Base-by-base conservation (phyloP, 2,797 vertebrate species). In the Muscicapa striata region DNA sequence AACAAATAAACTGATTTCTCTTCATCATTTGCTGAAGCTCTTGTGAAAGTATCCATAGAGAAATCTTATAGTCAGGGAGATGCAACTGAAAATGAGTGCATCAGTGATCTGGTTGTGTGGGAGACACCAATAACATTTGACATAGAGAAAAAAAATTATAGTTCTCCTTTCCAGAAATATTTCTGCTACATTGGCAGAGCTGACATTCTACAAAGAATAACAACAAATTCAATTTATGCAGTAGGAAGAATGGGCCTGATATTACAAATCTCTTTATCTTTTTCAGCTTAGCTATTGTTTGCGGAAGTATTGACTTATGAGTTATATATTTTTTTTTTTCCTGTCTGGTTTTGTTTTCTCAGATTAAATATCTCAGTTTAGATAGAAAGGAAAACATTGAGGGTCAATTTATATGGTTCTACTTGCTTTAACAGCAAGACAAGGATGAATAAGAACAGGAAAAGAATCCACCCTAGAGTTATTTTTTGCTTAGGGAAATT, bases 171-270 rank as follows among this genome's bases (percentile, higher is more conserved):
- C 70, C 82, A 57, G 51, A 92, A 92, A 74, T 82, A 67, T 92
- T 95, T 89, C 74, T 87, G 14, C 30, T 84, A 20, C 13, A 32
- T 13, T 92, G 70, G 55, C 77, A 94, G 52, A 90, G 41, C 12
- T 89, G 84, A 75, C 67, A 86, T 91, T 93, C 55, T 69, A 45
- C 32, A 67, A 75, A 92, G 45, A 76, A 49, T 73, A 94, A 72
- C 63, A 69, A 55, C 79, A 62, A 84, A 61, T 49, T 91, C 34
- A n/a, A 59, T 90, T 90, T 79, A 84, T 87, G 22, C 23, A 49
- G 41, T 32, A 76, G 57, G 52, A 94, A 86, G 30, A 86, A 90
- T 52, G 19, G 40, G 32, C 2, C 6, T 54, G 23, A 38, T 78
- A 68, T 67, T 73, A 55, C 13, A 67, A 77, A 78, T 78, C 4